These are phyloP conservation scores for Talpa occidentalis DNA, from an alignment of 2,113 vertebrate genomes.

Conservation along the genomic window DNA sequence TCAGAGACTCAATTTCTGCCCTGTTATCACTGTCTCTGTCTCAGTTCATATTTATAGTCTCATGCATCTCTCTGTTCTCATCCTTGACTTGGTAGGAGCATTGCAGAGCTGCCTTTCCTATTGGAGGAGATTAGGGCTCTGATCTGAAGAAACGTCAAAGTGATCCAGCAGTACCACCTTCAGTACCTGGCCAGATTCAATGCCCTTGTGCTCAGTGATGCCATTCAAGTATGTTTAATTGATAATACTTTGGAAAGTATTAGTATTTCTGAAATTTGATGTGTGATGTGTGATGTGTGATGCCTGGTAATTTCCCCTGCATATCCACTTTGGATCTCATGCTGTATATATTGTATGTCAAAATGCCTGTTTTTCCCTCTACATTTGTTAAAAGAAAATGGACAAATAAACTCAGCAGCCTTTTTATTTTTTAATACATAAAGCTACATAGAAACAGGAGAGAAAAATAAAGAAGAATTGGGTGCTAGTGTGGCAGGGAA, in stretches of 20 bases:
- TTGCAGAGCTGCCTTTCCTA: constrained; percentile 92
- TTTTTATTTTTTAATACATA: neutral
- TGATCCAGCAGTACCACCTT: constrained; percentile 92
- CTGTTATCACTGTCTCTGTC: neutral
- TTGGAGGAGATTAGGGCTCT: constrained; percentile 90
- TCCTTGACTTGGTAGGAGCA: constrained; percentile 82
- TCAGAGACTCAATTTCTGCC: neutral
- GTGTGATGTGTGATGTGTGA: no score
- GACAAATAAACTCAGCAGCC: neutral
- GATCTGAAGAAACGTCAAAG: constrained; percentile 78
- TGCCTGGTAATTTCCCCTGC: neutral
- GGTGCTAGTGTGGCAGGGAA: neutral
- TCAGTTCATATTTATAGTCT: neutral
- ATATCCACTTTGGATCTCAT: neutral
- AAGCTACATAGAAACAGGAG: constrained; percentile 19
- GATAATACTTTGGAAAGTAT: no score
- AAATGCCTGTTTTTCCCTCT: neutral
- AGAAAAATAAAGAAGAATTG: constrained; percentile 29
- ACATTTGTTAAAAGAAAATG: constrained; percentile 18
- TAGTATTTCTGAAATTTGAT: no score
- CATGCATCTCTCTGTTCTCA: neutral
- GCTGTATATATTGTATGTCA: neutral
- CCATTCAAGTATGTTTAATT: constrained; percentile 90
- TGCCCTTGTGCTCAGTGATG: constrained; percentile 92
- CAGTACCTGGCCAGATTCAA: constrained; percentile 95